Conservation (phyloP, 2,888 invertebrate species). For the Harpagoxenus sublaevis region DNA sequence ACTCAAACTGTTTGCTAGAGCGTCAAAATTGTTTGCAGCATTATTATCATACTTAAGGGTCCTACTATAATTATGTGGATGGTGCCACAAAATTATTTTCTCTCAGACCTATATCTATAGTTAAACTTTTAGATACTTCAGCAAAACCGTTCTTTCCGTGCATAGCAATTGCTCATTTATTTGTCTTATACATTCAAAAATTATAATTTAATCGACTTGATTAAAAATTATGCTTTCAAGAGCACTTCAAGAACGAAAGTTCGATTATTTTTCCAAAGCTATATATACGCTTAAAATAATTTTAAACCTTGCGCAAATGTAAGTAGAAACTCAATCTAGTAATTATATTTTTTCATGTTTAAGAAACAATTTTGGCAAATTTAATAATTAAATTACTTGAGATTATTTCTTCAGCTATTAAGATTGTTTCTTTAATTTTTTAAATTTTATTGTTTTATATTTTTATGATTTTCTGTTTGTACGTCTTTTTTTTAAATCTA, state of each 20-base stretch:
- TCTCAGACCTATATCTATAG: no score
- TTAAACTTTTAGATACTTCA: no score
- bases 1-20: no score
- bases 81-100: no score
- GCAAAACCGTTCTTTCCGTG: no score
- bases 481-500: neutral
- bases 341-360: neutral
- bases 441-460: neutral
- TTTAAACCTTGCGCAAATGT: neutral
- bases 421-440: neutral
- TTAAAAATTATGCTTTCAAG: neutral
- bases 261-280: neutral
- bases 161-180: neutral
- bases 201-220: neutral
- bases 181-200: neutral
- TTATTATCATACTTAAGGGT: no score
- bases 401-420: neutral
- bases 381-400: neutral
- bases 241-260: neutral
- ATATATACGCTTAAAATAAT: neutral
- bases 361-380: neutral
- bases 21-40: no score
- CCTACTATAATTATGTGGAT: no score
- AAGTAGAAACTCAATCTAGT: neutral
- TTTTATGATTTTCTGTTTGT: neutral